Percentiles rank a stretch among this genome's conserved stretches.
These are phyloP conservation scores for Psilopogon haemacephalus DNA, from an alignment of 2,113 vertebrate species.

Conservation along the genomic window DNA sequence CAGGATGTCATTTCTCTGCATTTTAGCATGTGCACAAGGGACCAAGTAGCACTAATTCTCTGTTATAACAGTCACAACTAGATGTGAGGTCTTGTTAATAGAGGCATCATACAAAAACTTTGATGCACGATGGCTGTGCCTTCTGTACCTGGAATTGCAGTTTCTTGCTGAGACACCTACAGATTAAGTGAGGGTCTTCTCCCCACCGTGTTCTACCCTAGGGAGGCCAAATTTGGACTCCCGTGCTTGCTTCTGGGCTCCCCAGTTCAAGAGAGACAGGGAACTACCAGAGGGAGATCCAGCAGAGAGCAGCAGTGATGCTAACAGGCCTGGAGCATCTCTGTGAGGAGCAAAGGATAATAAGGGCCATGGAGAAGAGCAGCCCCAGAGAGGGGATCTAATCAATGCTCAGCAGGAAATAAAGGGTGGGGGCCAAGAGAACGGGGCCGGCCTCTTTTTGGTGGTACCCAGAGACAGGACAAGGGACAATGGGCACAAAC, in stretches of 20 bases:
- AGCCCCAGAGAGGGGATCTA: no score
- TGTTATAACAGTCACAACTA: not conserved
- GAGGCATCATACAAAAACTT: not conserved
- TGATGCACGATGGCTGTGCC: not conserved
- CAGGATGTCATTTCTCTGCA: not conserved
- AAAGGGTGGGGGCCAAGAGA: no score
- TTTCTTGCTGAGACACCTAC: not conserved
- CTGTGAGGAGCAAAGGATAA: no score
- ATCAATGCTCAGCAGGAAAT: no score
- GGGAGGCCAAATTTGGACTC: not conserved
- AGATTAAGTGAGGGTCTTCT: not conserved
- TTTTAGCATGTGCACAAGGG: conserved; percentile 21
- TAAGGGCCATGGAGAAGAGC: no score
- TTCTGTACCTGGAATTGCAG: not conserved
- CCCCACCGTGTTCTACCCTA: not conserved
- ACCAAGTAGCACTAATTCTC: not conserved
- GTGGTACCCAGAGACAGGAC: no score
- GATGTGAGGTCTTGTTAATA: conserved; percentile 8
- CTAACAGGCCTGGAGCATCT: no score
- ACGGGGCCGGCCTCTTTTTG: no score
- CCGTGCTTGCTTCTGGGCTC: not conserved
- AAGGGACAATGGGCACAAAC: not conserved
- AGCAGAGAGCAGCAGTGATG: no score
- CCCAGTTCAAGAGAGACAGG: not conserved
- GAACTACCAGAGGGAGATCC: no score